Percentiles rank a stretch among this genome's conserved stretches.
These are phyloP conservation scores for Vicugna pacos DNA, from an alignment of 2,113 vertebrate species.

Conservation along the genomic window DNA sequence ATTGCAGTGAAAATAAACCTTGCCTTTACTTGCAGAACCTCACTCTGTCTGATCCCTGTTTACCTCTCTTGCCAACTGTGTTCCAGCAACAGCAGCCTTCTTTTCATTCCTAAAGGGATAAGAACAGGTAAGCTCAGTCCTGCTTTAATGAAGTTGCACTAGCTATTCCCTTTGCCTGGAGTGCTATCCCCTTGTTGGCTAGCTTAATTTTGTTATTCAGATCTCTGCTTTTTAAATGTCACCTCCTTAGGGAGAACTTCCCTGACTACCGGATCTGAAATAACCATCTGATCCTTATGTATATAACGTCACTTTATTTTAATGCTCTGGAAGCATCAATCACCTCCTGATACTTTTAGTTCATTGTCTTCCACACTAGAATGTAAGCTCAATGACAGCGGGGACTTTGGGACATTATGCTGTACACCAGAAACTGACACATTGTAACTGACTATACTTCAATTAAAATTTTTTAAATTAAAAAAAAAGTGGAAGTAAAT, in stretches of 20 bases:
- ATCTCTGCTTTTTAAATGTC: constrained; percentile 1
- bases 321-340: neutral
- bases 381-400: neutral
- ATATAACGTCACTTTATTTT: neutral
- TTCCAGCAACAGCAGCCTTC: neutral
- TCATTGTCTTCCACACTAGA: neutral
- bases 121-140: neutral
- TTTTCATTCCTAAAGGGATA: constrained; percentile 15
- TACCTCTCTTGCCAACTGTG: neutral
- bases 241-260: constrained; percentile 22
- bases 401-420: neutral
- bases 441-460: no score
- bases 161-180: neutral
- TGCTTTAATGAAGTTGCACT: neutral
- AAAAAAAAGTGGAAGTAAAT: no score
- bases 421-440: no score
- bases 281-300: neutral
- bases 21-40: neutral
- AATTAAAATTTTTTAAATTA: no score
- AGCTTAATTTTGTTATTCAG: constrained; percentile 25
- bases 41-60: neutral
- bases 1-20: neutral
- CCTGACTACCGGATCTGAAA: constrained; percentile 5
- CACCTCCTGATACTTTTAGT: constrained; percentile 20
- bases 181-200: neutral